A percentile compares a stretch with the other conserved stretches of the same genome.
Evolutionary conservation across 2,113 vertebrate species (phyloP).

Genomic region (Apeltes quadracus): DNA sequence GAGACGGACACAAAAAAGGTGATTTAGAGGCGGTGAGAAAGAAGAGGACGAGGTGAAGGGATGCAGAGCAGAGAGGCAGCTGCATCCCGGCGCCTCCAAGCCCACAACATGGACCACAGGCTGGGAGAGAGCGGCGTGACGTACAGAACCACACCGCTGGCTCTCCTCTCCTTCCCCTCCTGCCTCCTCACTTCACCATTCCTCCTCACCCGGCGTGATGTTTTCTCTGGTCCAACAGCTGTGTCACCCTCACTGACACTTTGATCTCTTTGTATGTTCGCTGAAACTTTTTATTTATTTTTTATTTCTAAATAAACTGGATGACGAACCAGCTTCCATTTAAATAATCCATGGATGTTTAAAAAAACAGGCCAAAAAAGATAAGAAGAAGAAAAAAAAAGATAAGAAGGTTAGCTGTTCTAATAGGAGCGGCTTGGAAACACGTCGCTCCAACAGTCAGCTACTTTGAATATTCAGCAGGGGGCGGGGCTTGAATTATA

Average conservation of each 20-base stretch:
- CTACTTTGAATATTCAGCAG: constrained; percentile 58
- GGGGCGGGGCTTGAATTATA: constrained; percentile 46
- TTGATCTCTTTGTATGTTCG: constrained; percentile 2
- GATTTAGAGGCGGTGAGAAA: not conserved
- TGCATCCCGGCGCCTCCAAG: constrained; percentile 4
- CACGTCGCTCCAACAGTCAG: not conserved
- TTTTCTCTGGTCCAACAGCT: constrained; percentile 59
- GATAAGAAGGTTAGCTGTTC: too few species aligned
- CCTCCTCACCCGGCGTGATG: constrained; percentile 60
- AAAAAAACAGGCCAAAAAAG: not conserved
- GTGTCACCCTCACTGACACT: constrained; percentile 17
- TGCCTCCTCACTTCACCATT: constrained; percentile 14
- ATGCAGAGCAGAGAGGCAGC: not conserved
- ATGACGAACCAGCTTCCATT: not conserved
- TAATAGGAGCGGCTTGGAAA: constrained; percentile 35
- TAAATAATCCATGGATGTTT: not conserved
- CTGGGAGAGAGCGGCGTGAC: too few species aligned
- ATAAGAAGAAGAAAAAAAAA: too few species aligned
- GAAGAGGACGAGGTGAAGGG: not conserved
- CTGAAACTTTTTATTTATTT: constrained; percentile 23
- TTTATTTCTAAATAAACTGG: not conserved
- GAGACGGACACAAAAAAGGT: not conserved
- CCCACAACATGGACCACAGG: not conserved
- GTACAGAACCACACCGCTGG: not conserved
- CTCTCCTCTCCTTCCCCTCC: constrained; percentile 11